These are phyloP conservation scores for Pardalotus punctatus DNA, from an alignment of 2,113 vertebrate species.

Conservation along the genomic window DNA sequence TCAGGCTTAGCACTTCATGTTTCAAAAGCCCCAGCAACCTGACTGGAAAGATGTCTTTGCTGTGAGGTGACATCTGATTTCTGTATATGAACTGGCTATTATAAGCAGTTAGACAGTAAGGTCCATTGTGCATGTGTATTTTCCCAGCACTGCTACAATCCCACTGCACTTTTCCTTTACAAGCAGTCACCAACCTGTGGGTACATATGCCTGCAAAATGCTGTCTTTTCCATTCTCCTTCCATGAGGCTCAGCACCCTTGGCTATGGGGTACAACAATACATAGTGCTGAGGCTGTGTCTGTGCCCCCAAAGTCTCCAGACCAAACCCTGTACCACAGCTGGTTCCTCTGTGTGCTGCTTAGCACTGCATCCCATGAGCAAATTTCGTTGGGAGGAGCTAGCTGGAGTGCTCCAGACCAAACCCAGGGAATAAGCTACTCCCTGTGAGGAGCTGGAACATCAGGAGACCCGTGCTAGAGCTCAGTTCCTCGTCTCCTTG, in stretches of 20 bases:
- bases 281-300: not conserved
- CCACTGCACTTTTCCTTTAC: accelerated
- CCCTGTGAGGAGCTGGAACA: not conserved
- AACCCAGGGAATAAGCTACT: not conserved
- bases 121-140: not conserved
- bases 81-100: not conserved
- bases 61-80: not conserved
- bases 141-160: not conserved
- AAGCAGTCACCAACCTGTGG: not conserved
- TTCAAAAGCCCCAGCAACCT: not conserved
- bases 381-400: not conserved
- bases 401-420: not conserved
- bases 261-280: not conserved
- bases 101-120: not conserved
- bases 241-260: not conserved
- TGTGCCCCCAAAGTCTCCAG: not conserved
- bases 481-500: not conserved
- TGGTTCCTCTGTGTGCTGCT: not conserved
- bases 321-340: not conserved
- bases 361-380: not conserved
- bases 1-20: not conserved
- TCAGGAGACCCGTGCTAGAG: not conserved
- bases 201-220: not conserved
- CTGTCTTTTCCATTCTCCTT: not conserved
- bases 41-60: not conserved